Evolutionary conservation across 2,113 vertebrate genomes (phyloP).

Genomic region (Albula goreensis): DNA sequence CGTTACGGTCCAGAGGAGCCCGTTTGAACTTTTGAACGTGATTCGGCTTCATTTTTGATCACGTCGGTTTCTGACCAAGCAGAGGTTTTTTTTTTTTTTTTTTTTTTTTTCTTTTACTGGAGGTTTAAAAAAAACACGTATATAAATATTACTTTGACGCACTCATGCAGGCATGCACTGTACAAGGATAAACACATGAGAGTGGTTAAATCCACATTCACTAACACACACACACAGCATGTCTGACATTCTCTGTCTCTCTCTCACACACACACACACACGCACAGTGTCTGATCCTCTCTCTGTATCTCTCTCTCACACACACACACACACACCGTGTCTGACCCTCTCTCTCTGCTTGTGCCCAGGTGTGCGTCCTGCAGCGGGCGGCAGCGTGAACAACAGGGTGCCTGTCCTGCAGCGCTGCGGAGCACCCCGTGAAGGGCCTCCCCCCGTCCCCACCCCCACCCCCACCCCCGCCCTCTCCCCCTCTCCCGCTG

Average conservation of each 20-base stretch:
- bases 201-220: too few species aligned
- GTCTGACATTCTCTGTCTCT: too few species aligned
- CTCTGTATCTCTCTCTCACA: not conserved
- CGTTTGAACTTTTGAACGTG: not conserved
- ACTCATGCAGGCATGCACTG: too few species aligned
- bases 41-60: not conserved
- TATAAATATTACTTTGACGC: too few species aligned
- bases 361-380: constrained; percentile 37
- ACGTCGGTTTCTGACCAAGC: not conserved
- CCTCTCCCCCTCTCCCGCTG: too few species aligned
- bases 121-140: too few species aligned
- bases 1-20: not conserved
- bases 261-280: not conserved
- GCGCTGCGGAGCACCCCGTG: constrained; percentile 28
- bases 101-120: too few species aligned
- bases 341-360: not conserved
- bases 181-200: not conserved
- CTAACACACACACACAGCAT: not conserved
- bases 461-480: too few species aligned
- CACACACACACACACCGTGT: not conserved
- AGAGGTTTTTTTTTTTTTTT: not conserved
- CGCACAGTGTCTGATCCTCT: not conserved
- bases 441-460: constrained; percentile 7
- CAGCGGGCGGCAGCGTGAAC: constrained; percentile 11
- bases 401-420: constrained; percentile 44